These are phyloP conservation scores for Eutrigla gurnardus DNA, from an alignment of 2,797 vertebrate species.

Conservation along the genomic window DNA sequence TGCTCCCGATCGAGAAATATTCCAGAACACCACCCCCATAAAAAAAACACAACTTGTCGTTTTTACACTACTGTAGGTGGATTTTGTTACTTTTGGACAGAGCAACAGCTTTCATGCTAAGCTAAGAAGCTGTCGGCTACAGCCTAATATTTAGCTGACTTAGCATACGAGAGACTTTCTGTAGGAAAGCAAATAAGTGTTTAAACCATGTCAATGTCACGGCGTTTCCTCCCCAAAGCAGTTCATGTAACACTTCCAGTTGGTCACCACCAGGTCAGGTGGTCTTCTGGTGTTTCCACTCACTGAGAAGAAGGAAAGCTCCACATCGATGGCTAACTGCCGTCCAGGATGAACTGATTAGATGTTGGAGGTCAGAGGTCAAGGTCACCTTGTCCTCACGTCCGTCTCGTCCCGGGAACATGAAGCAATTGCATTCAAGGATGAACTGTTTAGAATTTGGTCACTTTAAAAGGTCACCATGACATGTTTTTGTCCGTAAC, in stretches of 20 bases:
- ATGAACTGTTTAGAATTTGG: no score
- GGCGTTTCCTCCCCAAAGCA: background rate
- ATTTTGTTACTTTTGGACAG: background rate
- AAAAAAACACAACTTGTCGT: background rate
- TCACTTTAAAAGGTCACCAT: no score
- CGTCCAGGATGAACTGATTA: background rate
- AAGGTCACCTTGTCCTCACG: no score
- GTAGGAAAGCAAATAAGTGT: background rate
- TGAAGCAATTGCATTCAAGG: no score
- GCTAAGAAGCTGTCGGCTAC: background rate
- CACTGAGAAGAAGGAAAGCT: constrained; percentile 29
- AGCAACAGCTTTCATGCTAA: background rate
- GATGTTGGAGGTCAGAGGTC: no score
- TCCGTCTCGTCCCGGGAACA: no score
- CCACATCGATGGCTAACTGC: constrained; percentile 32
- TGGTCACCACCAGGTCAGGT: constrained; percentile 43
- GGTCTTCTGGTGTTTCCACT: background rate
- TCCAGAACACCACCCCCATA: background rate
- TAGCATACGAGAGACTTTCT: background rate
- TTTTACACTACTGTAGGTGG: background rate
- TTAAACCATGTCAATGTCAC: background rate
- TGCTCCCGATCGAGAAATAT: background rate
- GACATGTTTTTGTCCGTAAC: no score
- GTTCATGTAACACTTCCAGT: background rate
- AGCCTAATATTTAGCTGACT: constrained; percentile 13